A percentile compares a stretch with the other conserved stretches of the same genome.
phyloP scores from a whole-genome alignment of 2,888 invertebrate genomes.

The Gibbula magus region DNA sequence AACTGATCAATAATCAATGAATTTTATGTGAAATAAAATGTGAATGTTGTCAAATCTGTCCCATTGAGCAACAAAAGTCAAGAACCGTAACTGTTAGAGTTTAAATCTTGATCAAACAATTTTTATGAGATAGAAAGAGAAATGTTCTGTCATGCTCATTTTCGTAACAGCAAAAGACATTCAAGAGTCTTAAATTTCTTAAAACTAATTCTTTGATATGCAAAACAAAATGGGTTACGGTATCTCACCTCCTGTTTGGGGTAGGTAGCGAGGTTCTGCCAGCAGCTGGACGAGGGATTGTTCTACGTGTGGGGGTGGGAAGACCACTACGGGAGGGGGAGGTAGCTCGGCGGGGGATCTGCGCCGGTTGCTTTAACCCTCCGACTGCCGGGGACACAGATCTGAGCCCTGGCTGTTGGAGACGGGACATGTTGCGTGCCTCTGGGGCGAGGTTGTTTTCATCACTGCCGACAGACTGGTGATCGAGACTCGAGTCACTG shows the following conservation, averaged over 20 bases:
- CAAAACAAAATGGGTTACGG: no score
- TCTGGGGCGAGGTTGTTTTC: conserved; percentile 52
- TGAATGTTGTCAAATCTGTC: no score
- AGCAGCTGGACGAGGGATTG: conserved; percentile 57
- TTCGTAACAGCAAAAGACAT: no score
- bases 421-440: conserved; percentile 37
- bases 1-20: no score
- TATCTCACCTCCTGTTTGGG: conserved; percentile 57
- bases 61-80: no score
- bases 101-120: no score
- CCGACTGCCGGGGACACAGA: conserved; percentile 42
- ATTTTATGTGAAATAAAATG: no score
- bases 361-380: conserved; percentile 49
- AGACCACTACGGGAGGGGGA: conserved; percentile 65
- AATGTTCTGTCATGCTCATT: no score
- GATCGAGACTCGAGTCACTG: conserved; percentile 66
- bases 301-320: conserved; percentile 60
- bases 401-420: conserved; percentile 46
- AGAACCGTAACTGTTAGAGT: no score
- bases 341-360: conserved; percentile 47
- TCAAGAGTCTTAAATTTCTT: no score
- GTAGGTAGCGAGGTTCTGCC: conserved; percentile 56
- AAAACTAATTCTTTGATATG: not conserved
- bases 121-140: no score
- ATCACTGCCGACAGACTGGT: conserved; percentile 55